Evolutionary conservation across 2,113 vertebrate genomes (phyloP).

Genomic region (Gasterosteus aculeatus): DNA sequence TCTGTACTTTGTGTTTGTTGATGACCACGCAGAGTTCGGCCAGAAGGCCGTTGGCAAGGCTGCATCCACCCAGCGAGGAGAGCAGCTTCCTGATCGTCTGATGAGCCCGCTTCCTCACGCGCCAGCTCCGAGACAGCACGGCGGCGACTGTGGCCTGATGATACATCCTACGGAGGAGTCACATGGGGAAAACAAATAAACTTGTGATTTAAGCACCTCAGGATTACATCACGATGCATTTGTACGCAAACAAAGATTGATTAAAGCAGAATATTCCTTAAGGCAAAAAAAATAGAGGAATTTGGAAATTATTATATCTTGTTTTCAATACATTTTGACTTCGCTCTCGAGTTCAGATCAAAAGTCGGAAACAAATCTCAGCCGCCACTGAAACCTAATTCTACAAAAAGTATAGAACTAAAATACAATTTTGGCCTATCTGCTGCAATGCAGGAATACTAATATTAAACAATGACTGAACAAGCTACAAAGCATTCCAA

Average conservation of each 20-base stretch:
- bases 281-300: background rate
- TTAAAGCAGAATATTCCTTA: background rate
- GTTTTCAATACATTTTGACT: background rate
- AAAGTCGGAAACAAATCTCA: background rate
- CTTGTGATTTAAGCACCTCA: background rate
- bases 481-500: background rate
- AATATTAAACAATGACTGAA: background rate
- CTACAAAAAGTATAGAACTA: too few relatives aligned
- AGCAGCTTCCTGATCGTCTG: conserved; percentile 90
- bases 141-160: conserved; percentile 84
- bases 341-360: background rate
- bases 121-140: conserved; percentile 89
- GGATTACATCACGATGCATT: background rate
- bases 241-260: background rate
- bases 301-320: background rate
- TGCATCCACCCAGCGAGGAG: conserved; percentile 87
- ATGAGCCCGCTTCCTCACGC: conserved; percentile 89
- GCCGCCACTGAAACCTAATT: too few relatives aligned
- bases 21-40: conserved; percentile 88
- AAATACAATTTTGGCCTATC: too few relatives aligned
- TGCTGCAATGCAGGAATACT: too few relatives aligned
- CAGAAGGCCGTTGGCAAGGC: conserved; percentile 88
- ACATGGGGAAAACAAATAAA: background rate
- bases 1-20: conserved; percentile 89
- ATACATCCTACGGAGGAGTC: conserved; percentile 85